phyloP scores from a whole-genome alignment of 2,113 vertebrate species.

The Indicator maculatus region DNA sequence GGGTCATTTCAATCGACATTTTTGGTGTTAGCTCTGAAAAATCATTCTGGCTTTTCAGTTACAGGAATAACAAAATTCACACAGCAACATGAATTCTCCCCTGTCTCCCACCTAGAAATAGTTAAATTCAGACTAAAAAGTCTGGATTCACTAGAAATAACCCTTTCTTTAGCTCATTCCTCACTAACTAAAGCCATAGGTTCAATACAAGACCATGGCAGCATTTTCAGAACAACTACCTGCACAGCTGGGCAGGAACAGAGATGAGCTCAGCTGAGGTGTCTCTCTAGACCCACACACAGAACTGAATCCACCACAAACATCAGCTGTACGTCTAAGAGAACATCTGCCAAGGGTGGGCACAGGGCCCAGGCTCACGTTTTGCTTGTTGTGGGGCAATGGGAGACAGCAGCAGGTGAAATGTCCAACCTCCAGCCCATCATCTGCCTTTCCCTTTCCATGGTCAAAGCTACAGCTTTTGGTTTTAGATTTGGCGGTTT shows the following conservation, averaged over 20 bases:
- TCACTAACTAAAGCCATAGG: background rate
- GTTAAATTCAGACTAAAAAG: background rate
- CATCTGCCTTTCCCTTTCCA: background rate
- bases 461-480: rapidly evolving
- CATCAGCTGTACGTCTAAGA: background rate
- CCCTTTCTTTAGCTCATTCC: background rate
- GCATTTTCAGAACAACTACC: background rate
- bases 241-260: background rate
- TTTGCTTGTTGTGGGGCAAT: rapidly evolving
- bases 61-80: background rate
- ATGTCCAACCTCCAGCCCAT: background rate
- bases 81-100: background rate
- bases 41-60: background rate
- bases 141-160: background rate
- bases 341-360: background rate
- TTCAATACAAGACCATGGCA: background rate
- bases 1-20: background rate
- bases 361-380: background rate
- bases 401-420: background rate
- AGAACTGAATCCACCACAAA: background rate
- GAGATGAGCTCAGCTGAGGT: background rate
- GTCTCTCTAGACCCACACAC: background rate
- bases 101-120: background rate
- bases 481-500: background rate
- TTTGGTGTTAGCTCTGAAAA: background rate